Conservation (phyloP, 1,140 invertebrate species). For the Dendroctonus ponderosae region DNA sequence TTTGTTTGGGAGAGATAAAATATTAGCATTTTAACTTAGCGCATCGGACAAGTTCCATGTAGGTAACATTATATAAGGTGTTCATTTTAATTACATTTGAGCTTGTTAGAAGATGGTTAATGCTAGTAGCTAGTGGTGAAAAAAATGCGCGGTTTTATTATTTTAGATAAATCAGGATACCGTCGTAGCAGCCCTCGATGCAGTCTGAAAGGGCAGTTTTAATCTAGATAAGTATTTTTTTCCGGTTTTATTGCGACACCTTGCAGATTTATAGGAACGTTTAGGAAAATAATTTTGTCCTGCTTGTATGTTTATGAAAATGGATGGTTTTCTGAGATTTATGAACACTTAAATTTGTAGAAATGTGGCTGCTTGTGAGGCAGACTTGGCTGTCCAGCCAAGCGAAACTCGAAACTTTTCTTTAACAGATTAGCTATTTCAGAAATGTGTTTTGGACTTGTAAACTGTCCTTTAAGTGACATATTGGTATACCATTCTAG, state of each 20-base stretch:
- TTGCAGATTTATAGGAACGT: slow-evolving; percentile 11
- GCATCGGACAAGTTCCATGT: no score
- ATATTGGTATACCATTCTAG: neutral
- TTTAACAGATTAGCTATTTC: slow-evolving; percentile 10
- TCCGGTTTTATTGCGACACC: neutral
- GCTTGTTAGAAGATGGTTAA: no score
- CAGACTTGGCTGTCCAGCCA: neutral
- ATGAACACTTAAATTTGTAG: slow-evolving; percentile 5
- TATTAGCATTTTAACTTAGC: no score
- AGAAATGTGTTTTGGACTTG: slow-evolving; percentile 14
- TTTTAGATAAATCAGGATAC: no score
- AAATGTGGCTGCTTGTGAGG: neutral
- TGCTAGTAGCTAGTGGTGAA: no score
- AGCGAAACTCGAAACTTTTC: slow-evolving; percentile 18
- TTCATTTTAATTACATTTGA: no score
- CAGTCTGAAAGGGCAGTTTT: neutral
- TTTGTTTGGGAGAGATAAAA: no score
- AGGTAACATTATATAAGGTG: no score
- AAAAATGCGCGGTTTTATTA: no score
- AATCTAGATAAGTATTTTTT: neutral
- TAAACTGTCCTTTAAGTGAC: neutral
- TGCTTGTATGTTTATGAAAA: slow-evolving; percentile 1
- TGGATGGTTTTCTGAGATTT: slow-evolving; percentile 8
- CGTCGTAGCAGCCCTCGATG: no score
- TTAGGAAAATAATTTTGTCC: slow-evolving; percentile 9